Conservation (phyloP, 2,797 vertebrate species). For the Crenichthys baileyi region DNA sequence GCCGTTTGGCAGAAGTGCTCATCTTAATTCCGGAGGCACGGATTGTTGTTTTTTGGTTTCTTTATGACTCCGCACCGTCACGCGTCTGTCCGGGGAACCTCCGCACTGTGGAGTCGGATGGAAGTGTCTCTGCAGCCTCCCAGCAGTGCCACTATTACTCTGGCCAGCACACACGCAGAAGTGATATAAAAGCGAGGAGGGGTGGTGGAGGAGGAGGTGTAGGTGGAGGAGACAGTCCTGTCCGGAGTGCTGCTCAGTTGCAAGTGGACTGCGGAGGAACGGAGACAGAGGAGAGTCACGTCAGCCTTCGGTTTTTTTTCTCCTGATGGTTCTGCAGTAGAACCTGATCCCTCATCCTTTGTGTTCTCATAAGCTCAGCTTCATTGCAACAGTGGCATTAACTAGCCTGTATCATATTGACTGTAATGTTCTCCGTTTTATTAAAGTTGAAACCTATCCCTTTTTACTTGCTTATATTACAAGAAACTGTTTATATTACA, state of each 20-base stretch:
- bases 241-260: slow-evolving; percentile 72
- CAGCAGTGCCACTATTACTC: slow-evolving; percentile 4
- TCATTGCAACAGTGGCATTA: not conserved
- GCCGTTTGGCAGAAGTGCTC: slow-evolving; percentile 61
- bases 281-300: slow-evolving; percentile 51
- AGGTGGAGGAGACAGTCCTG: slow-evolving; percentile 65
- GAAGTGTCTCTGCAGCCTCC: slow-evolving; percentile 31
- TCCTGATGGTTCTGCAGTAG: slow-evolving; percentile 59
- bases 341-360: slow-evolving; percentile 44
- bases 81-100: slow-evolving; percentile 53
- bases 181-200: not conserved
- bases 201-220: slow-evolving; percentile 9
- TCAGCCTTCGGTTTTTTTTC: slow-evolving; percentile 58
- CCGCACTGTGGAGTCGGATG: slow-evolving; percentile 49
- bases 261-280: slow-evolving; percentile 82
- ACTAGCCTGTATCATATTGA: not conserved
- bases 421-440: not conserved
- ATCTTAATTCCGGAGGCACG: slow-evolving; percentile 68
- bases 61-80: slow-evolving; percentile 64
- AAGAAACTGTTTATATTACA: not conserved
- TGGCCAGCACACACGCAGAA: not conserved
- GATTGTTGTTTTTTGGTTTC: slow-evolving; percentile 14
- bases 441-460: not conserved
- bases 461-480: not conserved
- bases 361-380: slow-evolving; percentile 40